Conservation (phyloP, 37 sponge, comb jelly and placozoan genomes). For the Cladorhizidae sp. region DNA sequence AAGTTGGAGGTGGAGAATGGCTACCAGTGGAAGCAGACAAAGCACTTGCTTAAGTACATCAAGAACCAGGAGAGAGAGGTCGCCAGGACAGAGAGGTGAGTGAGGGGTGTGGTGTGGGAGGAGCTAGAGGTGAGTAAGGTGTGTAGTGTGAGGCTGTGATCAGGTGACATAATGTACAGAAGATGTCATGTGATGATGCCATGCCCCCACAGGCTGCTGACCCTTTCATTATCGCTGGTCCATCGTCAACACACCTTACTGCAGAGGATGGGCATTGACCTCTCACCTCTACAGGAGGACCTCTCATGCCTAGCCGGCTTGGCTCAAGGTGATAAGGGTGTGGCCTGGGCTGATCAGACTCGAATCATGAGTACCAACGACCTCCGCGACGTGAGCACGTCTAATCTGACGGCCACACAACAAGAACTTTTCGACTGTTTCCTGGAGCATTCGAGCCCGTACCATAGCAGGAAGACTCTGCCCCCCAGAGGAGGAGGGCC, state of each 20-base stretch:
- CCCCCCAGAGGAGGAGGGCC: neutral
- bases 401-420: slow-evolving; percentile 20
- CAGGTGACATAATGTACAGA: neutral
- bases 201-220: slow-evolving; percentile 29
- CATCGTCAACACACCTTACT: slow-evolving; percentile 49
- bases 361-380: neutral
- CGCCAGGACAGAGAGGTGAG: slow-evolving; percentile 58
- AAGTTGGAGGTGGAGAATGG: slow-evolving; percentile 58
- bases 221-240: slow-evolving; percentile 40
- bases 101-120: neutral
- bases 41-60: slow-evolving; percentile 68
- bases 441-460: slow-evolving; percentile 22
- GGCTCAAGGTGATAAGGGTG: slow-evolving; percentile 73
- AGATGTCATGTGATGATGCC: neutral
- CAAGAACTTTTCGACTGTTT: slow-evolving; percentile 47
- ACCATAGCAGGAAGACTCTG: neutral
- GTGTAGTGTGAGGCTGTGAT: neutral
- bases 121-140: neutral
- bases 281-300: slow-evolving; percentile 14
- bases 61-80: slow-evolving; percentile 68
- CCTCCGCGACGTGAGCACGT: slow-evolving; percentile 23
- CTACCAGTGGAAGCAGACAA: slow-evolving; percentile 70
- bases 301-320: slow-evolving; percentile 34
- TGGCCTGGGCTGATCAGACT: slow-evolving; percentile 77
- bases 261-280: slow-evolving; percentile 3